A percentile compares a stretch with the other conserved stretches of the same genome.
Evolutionary conservation across 1,140 invertebrate species (phyloP).

Genomic region (Cyrtorhinus lividipennis): DNA sequence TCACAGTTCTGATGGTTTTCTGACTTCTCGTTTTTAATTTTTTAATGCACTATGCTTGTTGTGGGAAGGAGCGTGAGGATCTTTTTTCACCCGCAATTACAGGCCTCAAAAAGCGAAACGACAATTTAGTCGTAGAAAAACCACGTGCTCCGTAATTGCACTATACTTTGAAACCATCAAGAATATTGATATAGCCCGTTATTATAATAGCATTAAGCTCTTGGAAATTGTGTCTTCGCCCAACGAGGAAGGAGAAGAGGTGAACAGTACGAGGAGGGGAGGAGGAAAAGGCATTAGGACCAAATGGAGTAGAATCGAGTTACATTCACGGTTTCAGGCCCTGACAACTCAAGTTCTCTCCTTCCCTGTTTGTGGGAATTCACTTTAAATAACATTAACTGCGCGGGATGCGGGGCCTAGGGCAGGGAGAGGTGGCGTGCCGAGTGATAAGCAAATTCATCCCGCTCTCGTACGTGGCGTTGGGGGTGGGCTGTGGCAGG

Average conservation of each 20-base stretch:
- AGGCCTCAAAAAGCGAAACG: neutral
- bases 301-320: slow-evolving; percentile 7
- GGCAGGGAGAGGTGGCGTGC: neutral
- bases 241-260: neutral
- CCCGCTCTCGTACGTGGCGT: neutral
- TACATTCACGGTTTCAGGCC: neutral
- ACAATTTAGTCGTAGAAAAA: neutral
- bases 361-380: slow-evolving; percentile 2
- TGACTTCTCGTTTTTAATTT: no score
- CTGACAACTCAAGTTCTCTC: slow-evolving; percentile 3
- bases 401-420: neutral
- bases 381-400: slow-evolving; percentile 9
- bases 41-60: no score
- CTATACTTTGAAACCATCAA: neutral
- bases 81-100: no score
- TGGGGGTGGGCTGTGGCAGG: neutral
- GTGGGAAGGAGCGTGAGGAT: no score
- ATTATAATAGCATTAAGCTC: slow-evolving; percentile 7
- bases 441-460: neutral
- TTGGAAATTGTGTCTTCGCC: neutral
- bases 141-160: neutral
- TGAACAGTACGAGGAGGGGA: neutral
- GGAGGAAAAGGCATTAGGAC: neutral
- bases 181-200: neutral
- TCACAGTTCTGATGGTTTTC: no score